A percentile compares a stretch with the other conserved stretches of the same genome.
phyloP scores from a whole-genome alignment of 2,888 invertebrate genomes.

The Harpalus rufipes region DNA sequence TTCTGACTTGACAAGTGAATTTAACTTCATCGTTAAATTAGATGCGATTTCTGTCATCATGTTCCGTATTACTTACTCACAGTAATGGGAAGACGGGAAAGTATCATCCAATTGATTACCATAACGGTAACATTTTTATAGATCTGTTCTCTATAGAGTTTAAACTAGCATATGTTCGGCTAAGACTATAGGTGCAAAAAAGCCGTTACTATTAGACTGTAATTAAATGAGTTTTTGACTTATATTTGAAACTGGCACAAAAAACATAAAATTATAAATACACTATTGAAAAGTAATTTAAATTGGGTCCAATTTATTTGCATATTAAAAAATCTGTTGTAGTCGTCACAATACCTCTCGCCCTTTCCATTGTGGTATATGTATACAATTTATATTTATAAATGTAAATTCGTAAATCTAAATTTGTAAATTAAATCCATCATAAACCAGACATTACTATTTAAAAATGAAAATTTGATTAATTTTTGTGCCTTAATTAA shows the following conservation, averaged over 20 bases:
- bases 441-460: no score
- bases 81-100: neutral
- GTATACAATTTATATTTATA: no score
- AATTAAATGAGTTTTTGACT: slow-evolving; percentile 1
- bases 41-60: neutral
- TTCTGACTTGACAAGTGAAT: neutral
- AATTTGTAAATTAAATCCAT: no score
- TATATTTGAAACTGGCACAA: neutral
- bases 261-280: neutral
- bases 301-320: no score
- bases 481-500: no score
- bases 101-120: slow-evolving; percentile 9
- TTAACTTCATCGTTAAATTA: slow-evolving; percentile 3
- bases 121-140: slow-evolving; percentile 28
- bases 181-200: neutral
- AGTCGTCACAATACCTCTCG: no score
- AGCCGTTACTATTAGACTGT: slow-evolving; percentile 3
- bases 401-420: no score
- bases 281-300: no score
- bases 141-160: slow-evolving; percentile 8
- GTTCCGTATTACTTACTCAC: slow-evolving; percentile 9
- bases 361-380: no score
- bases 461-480: no score
- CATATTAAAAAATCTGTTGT: no score
- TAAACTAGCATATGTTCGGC: slow-evolving; percentile 18